These are phyloP conservation scores for Poeciliopsis presidionis DNA, from an alignment of 2,797 vertebrate genomes.

Conservation along the genomic window DNA sequence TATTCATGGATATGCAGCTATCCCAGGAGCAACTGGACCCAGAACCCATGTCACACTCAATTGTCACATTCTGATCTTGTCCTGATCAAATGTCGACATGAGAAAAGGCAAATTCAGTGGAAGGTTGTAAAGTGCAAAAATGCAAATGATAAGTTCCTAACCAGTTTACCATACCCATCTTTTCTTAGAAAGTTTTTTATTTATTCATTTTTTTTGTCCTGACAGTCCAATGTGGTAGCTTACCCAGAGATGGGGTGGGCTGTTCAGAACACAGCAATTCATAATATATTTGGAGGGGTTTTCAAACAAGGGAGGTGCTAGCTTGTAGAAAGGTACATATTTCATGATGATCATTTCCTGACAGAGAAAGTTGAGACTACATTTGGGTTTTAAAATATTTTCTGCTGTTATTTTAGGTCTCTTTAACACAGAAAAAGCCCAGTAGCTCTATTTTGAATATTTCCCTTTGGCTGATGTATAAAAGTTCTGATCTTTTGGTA, in stretches of 20 bases:
- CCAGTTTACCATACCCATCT: background rate
- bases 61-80: background rate
- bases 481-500: conserved; percentile 69
- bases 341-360: conserved; percentile 56
- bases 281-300: conserved; percentile 25
- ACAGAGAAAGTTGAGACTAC: conserved; percentile 48
- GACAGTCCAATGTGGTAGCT: conserved; percentile 41
- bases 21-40: background rate
- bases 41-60: background rate
- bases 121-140: background rate
- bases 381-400: conserved; percentile 58
- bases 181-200: background rate
- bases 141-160: background rate
- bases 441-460: conserved; percentile 69
- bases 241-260: conserved; percentile 1
- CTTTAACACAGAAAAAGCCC: conserved; percentile 58
- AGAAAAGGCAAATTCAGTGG: background rate
- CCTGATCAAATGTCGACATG: background rate
- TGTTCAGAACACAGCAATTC: conserved; percentile 27
- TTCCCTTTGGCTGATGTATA: conserved; percentile 70
- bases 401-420: conserved; percentile 49
- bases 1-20: background rate
- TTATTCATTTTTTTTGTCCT: conserved; percentile 7
- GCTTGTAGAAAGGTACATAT: conserved; percentile 38
- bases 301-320: conserved; percentile 24